Evolutionary conservation across 2,888 invertebrate species (phyloP), one percentile per base, ranked within the genome.

Genomic region (Resseliella maxima): DNA sequence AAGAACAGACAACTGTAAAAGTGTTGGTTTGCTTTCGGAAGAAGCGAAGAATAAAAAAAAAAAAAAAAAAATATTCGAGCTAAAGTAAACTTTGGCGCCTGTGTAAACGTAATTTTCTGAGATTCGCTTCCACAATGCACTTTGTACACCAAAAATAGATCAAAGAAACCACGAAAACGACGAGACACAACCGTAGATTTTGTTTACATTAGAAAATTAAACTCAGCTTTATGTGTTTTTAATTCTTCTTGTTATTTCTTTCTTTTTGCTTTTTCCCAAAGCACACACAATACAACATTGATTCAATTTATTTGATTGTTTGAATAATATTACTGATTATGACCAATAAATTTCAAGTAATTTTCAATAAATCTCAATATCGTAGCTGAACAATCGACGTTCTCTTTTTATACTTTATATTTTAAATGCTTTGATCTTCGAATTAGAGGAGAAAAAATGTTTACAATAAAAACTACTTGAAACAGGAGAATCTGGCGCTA

Each of bases 71-170:
- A 59, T 35, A 18, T 50, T 1, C 72, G n/a, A 15, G 27, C 72
- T 72, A 72, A 72, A 36, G 36, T 24, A 90, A 91, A 91, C 90
- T 90, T 89, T 89, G 91, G 90, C 89, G 90, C 90, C 89, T 91
- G 90, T 89, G 90, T 90, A 90, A 90, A 91, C 90, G 90, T 90
- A 91, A 90, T 91, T 91, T 90, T 88, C 89, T 72, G 31, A 35
- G n/a, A 72, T 31, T 12, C 72, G 59, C 15, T 59, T 2, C 59
- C 12, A 72, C 72, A 12, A n/a, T 35, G 72, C 72, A 31, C 31
- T 72, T 72, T 31, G 31, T 72, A 72, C 72, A 72, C 72, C 72
- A 31, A 72, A 72, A 72, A 72, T 31, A 72, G 72, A 72, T 72
- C 72, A 72, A 31, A 72, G 72, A 72, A 59, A 59, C 59, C 59